phyloP scores from a whole-genome alignment of 2,888 invertebrate species.

The Lagria hirta region DNA sequence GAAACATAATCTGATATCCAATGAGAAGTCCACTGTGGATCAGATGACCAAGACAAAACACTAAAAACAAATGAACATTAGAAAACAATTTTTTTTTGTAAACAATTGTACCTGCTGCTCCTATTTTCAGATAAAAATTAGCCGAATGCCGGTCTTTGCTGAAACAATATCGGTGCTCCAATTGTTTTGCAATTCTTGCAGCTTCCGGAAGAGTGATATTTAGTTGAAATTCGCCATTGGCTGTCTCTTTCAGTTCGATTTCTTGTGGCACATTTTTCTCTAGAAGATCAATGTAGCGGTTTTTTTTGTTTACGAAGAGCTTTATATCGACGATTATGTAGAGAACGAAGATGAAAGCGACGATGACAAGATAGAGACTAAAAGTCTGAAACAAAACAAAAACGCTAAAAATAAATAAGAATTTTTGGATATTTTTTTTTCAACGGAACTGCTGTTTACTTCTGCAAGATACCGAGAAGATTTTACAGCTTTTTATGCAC shows the following conservation, averaged over 20 bases:
- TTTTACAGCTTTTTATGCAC: too few relatives aligned
- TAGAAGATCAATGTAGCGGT: slow-evolving; percentile 45
- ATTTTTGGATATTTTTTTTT: slow-evolving; percentile 13
- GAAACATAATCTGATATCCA: slow-evolving; percentile 66
- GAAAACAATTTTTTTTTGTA: slow-evolving; percentile 15
- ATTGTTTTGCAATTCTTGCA: slow-evolving; percentile 48
- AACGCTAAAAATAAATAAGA: slow-evolving; percentile 16
- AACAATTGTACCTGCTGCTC: slow-evolving; percentile 69
- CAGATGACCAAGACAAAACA: slow-evolving; percentile 76
- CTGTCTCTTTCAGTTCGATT: slow-evolving; percentile 39
- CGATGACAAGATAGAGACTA: slow-evolving; percentile 60
- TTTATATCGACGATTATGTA: slow-evolving; percentile 65
- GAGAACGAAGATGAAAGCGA: slow-evolving; percentile 64
- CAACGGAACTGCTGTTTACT: too few relatives aligned
- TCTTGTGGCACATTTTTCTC: slow-evolving; percentile 35
- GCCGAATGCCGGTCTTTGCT: slow-evolving; percentile 70
- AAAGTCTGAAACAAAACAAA: slow-evolving; percentile 56
- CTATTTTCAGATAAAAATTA: slow-evolving; percentile 73
- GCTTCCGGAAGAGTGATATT: slow-evolving; percentile 51
- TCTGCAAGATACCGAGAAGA: too few relatives aligned
- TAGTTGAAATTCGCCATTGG: slow-evolving; percentile 43
- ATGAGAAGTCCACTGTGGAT: slow-evolving; percentile 72
- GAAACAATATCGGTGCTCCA: slow-evolving; percentile 65
- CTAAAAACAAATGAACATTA: slow-evolving; percentile 53
- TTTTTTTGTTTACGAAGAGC: slow-evolving; percentile 58